Percentiles rank a stretch among this genome's conserved stretches.
These are phyloP conservation scores for Diadegma fenestrale DNA, from an alignment of 2,888 invertebrate species.

Conservation along the genomic window DNA sequence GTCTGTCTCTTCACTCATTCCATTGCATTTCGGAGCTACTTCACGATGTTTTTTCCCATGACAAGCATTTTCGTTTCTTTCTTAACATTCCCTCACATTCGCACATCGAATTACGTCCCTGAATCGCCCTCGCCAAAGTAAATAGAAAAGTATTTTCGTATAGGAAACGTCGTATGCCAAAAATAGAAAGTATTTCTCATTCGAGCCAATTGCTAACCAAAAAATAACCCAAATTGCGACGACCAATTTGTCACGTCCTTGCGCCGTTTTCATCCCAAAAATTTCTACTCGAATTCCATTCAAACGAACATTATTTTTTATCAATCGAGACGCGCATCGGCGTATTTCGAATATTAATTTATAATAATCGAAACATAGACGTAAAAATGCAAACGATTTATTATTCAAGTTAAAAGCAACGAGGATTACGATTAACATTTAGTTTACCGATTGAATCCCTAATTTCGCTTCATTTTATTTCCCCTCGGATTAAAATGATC, in stretches of 20 bases:
- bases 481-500: not conserved
- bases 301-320: too few species aligned
- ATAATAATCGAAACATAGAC: too few species aligned
- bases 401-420: too few species aligned
- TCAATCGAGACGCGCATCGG: too few species aligned
- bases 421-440: not conserved
- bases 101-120: not conserved
- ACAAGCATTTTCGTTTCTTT: constrained; percentile 44
- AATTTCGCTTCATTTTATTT: not conserved
- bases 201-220: not conserved
- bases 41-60: constrained; percentile 57
- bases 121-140: constrained; percentile 31
- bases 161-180: constrained; percentile 8
- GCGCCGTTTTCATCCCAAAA: not conserved
- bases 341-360: too few species aligned
- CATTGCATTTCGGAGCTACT: constrained; percentile 34
- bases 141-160: constrained; percentile 36
- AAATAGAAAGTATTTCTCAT: constrained; percentile 9
- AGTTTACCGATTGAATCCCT: not conserved
- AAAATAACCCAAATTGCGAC: constrained; percentile 8
- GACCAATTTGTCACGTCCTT: not conserved
- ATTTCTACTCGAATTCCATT: too few species aligned
- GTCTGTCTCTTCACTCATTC: constrained; percentile 36
- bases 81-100: not conserved
- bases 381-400: too few species aligned